Conservation (phyloP, 2,888 invertebrate genomes). For the Hydriomena furcata region DNA sequence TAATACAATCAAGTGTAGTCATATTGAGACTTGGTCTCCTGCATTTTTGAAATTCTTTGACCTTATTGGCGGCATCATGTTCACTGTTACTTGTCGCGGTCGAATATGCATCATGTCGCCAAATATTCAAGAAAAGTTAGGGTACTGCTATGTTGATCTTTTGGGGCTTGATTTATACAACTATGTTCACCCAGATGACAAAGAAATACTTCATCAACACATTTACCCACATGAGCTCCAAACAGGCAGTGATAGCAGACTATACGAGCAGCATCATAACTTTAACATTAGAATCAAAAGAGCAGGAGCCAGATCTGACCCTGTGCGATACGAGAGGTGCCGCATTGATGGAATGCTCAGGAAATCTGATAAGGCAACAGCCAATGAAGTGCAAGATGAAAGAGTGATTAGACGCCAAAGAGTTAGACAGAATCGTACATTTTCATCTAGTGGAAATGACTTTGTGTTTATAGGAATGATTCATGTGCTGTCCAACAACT, state of each 20-base stretch:
- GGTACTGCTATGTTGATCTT: slow-evolving; percentile 94
- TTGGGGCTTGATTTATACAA: slow-evolving; percentile 94
- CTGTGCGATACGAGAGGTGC: slow-evolving; percentile 87
- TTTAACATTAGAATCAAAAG: slow-evolving; percentile 85
- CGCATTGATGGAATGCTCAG: slow-evolving; percentile 86
- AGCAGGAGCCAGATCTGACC: slow-evolving; percentile 88
- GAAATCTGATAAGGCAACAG: slow-evolving; percentile 83
- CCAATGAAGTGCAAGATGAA: slow-evolving; percentile 77
- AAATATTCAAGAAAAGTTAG: slow-evolving; percentile 92
- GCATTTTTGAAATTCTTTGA: slow-evolving; percentile 86
- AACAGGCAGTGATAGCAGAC: slow-evolving; percentile 55
- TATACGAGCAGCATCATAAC: slow-evolving; percentile 78
- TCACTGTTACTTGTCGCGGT: slow-evolving; percentile 91
- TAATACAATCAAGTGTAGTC: slow-evolving; percentile 75
- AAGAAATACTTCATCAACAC: slow-evolving; percentile 87
- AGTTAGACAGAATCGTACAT: slow-evolving; percentile 78
- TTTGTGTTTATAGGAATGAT: slow-evolving; percentile 89
- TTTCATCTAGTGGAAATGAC: slow-evolving; percentile 84
- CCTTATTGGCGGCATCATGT: slow-evolving; percentile 90
- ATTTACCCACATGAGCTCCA: slow-evolving; percentile 84
- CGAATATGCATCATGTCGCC: slow-evolving; percentile 94
- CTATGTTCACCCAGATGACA: slow-evolving; percentile 93
- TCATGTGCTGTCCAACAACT: slow-evolving; percentile 82
- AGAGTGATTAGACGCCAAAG: slow-evolving; percentile 76
- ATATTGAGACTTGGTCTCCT: slow-evolving; percentile 78